Evolutionary conservation across 2,113 vertebrate species (phyloP).

Genomic region (Plecturocebus donacophilus): DNA sequence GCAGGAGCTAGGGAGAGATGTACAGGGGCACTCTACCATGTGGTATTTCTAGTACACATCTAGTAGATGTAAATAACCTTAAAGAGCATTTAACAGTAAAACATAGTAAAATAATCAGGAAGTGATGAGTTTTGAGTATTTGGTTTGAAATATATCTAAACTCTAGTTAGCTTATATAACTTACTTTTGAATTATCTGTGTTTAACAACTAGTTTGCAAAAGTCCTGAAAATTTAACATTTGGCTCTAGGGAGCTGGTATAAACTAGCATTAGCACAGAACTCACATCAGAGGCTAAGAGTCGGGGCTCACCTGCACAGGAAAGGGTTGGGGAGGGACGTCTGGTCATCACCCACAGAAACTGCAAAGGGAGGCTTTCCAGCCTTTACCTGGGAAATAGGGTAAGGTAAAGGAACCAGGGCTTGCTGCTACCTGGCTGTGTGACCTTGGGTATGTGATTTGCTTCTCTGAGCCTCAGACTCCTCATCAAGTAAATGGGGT

Average conservation of each 20-base stretch:
- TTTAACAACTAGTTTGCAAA: background rate
- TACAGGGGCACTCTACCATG: background rate
- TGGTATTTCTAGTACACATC: background rate
- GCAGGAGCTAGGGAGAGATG: background rate
- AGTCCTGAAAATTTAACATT: background rate
- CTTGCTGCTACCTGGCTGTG: background rate
- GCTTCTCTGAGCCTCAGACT: background rate
- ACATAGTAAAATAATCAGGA: background rate
- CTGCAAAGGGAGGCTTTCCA: background rate
- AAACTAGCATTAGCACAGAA: background rate
- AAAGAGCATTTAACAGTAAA: background rate
- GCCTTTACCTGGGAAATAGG: background rate
- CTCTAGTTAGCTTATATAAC: background rate
- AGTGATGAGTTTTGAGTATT: conserved; percentile 2
- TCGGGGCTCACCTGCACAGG: background rate
- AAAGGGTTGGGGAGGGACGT: background rate
- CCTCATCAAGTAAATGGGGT: background rate
- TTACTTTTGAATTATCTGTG: conserved; percentile 17
- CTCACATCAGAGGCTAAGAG: background rate
- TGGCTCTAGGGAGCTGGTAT: background rate
- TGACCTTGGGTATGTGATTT: background rate
- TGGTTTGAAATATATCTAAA: conserved; percentile 29
- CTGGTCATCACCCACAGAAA: background rate
- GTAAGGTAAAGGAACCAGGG: background rate
- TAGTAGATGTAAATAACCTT: background rate